Evolutionary conservation across 2,797 vertebrate species (phyloP), one percentile per base, ranked within the genome.

Genomic region (Chelidonichthys spinosus): DNA sequence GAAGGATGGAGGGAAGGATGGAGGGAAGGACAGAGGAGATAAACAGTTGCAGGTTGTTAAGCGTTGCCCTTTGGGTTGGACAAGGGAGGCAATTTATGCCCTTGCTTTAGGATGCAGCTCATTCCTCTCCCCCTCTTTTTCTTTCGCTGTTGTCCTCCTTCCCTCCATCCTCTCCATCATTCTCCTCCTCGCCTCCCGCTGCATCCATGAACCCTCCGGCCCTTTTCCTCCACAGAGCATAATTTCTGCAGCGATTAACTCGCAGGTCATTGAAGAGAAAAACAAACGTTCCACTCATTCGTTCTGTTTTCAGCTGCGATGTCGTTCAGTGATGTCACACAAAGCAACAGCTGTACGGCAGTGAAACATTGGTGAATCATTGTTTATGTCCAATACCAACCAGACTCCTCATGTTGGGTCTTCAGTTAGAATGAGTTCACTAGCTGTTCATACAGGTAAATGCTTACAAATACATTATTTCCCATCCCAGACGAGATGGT

Each of bases 91-190:
- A 53, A 81, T 81, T 83, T 66, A 80, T 52, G 54, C 50, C 61
- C 7, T 55, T 17, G 54, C 74, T 72, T 85, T 71, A 64, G 82
- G 75, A 89, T 84, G 85, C 81, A 82, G 83, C 66, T 77, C 72
- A n/a, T 43, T 55, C 43, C 33, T 69, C 11, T 7, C 3, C 17
- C 13, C 17, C 15, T 25, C 55, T 7, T 15, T 11, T 11, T 46
- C 49, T 32, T 17, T 17, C 15, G 15, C 15, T 47, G 44, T 47
- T 3, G 6, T 7, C 8, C 44, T 17, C n/a, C 42, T 11, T 43
- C 14, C 14, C 39, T 68, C 59, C 11, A 1, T 55, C 9, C 6
- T 13, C n/a, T 50, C 33, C 5, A 5, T 52, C 37, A 14, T 17
- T 11, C n/a, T 72, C 40, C 50, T 40, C 18, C 44, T 33, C 14